Evolutionary conservation across 2,113 vertebrate species (phyloP), one percentile per base, ranked within the genome.

Genomic region (Oplegnathus fasciatus): DNA sequence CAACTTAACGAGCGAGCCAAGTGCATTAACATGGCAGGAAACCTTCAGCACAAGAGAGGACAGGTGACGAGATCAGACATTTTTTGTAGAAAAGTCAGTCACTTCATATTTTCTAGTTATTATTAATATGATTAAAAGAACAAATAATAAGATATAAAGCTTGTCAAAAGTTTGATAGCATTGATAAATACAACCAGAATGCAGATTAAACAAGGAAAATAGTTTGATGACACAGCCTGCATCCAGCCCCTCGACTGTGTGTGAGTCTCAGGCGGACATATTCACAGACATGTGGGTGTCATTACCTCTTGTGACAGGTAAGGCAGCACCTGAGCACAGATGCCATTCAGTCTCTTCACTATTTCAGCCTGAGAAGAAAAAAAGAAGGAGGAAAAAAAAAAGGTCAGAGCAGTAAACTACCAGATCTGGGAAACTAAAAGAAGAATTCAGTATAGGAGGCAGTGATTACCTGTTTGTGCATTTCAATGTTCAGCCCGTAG

Each of bases 241-340:
- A 3, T 4, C 26, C 22, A 26, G 65, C 15, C 26, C 42, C 66
- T 68, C 9, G 20, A 9, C 61, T 22, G 61, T 24, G 28, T 10
- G 4, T 18, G 20, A 69, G 10, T 44, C 50, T 55, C 14, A 26
- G 13, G 24, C 20, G n/a, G 15, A 55, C 46, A 46, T 44, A 66
- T 55, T 57, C 2, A 34, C 9, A 14, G 48, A 11, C 9, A 24
- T n/a, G 30, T 30, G 17, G 0, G 54, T 1, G 26, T 70, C 68
- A 1, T 72, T 95, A 99, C 98, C 98, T 99, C 98, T 94, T 99
- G 98, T 6, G 98, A 99, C 91, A 99, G 97, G 94, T 98, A 99
- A 60, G 98, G 98, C 85, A 99, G 96, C 87, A 99, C 98, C 94
- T 99, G 98, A 22, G 98, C 98, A 78, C 98, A 99, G 86, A 99